Base-by-base conservation (phyloP, 2,797 vertebrate genomes). In the Dromococcyx pavoninus region DNA sequence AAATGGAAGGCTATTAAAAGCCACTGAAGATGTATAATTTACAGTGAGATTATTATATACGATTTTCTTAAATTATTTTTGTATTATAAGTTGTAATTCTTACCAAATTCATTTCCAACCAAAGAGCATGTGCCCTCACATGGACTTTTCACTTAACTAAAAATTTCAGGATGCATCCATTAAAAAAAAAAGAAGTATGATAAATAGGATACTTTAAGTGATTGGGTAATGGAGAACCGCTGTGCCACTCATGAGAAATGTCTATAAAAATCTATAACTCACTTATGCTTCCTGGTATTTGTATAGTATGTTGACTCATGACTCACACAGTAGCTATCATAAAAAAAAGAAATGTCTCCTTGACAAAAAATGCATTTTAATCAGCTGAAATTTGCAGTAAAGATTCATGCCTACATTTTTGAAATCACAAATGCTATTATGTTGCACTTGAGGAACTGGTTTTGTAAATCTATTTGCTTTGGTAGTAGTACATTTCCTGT, bases 191-290 rank as follows among this genome's bases (percentile, higher is more conserved):
- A 79, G 44, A 51, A 27, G 7, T 46, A 88, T 86, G 71, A 94
- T 87, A 94, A 93, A 93, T 93, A 94, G 90, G 83, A 92, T 94
- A 91, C 96, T 97, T 97, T 96, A 95, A 95, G 72, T 79, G 94
- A 83, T 84, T 70, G 75, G 87, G 86, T 96, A 97, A 96, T 93
- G 57, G 92, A 96, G 95, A 95, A 89, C 86, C 90, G 85, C 91
- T 94, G 70, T 93, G 89, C 88, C 95, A 94, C 86, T 93, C 91
- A 50, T 95, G 86, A 79, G 51, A 96, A 97, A 96, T 91, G 73
- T 91, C 94, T 97, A 54, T 97, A 96, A 97, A 96, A 91, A 73
- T 91, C 94, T 97, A 54, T 97, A 97, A 97, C 95, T 97, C 92
- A 94, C 58, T 96, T 89, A 86, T 46, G 91, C 95, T 84, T 96